These are phyloP conservation scores for Ypsolopha sequella DNA, from an alignment of 2,888 invertebrate genomes.

Conservation along the genomic window DNA sequence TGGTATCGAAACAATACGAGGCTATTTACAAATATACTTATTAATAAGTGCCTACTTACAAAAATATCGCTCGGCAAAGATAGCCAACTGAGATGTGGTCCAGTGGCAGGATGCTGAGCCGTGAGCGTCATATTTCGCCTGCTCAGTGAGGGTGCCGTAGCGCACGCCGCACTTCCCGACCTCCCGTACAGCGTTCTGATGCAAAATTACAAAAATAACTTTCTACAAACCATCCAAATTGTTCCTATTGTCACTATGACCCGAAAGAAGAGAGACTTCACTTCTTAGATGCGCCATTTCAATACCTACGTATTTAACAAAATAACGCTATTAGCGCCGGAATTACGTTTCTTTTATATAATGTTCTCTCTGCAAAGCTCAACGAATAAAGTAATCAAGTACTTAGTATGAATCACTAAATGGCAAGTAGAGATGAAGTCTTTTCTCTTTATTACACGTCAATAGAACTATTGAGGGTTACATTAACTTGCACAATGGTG, in stretches of 20 bases:
- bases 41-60: neutral
- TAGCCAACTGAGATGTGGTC: neutral
- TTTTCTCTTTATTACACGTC: slow-evolving; percentile 17
- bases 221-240: slow-evolving; percentile 31
- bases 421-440: slow-evolving; percentile 20
- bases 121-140: neutral
- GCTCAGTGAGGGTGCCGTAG: too few species aligned
- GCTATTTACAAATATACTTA: neutral
- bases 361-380: too few species aligned
- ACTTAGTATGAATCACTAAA: neutral
- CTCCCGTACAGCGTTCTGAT: slow-evolving; percentile 20
- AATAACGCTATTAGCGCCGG: too few species aligned
- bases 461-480: neutral
- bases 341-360: too few species aligned
- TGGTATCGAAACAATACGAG: neutral
- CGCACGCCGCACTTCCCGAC: neutral
- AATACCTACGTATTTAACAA: too few species aligned
- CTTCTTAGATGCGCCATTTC: slow-evolving; percentile 9
- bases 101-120: neutral
- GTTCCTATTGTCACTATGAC: slow-evolving; percentile 32
- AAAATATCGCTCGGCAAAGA: neutral
- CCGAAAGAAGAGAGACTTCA: slow-evolving; percentile 24
- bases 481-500: slow-evolving; percentile 20
- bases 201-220: slow-evolving; percentile 53
- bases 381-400: too few species aligned